phyloP scores from a whole-genome alignment of 2,888 invertebrate genomes.

The Mythimna vitellina region DNA sequence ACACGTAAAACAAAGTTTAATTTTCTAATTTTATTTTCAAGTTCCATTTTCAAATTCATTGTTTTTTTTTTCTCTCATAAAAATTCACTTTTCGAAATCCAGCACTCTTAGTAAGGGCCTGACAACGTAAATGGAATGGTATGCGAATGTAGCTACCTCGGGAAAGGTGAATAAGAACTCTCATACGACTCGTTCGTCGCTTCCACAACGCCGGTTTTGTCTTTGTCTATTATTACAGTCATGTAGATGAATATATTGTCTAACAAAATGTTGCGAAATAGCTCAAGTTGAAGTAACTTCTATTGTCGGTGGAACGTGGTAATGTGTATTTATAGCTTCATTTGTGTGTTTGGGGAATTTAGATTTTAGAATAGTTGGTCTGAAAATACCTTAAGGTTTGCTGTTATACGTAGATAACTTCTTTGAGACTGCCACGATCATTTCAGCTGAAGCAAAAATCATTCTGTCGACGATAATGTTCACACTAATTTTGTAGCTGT shows the following conservation, averaged over 20 bases:
- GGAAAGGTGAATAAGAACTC: slow-evolving; percentile 44
- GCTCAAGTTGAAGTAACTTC: slow-evolving; percentile 11
- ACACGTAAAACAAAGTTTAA: too few relatives aligned
- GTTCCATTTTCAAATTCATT: too few relatives aligned
- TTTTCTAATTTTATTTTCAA: too few relatives aligned
- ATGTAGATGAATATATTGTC: slow-evolving; percentile 38
- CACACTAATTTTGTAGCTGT: too few relatives aligned
- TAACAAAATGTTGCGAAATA: slow-evolving; percentile 19
- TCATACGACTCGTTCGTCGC: slow-evolving; percentile 33
- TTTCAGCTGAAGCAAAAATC: background rate
- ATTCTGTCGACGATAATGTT: background rate
- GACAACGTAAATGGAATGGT: slow-evolving; percentile 34
- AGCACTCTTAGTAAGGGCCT: slow-evolving; percentile 38
- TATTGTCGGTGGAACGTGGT: slow-evolving; percentile 8
- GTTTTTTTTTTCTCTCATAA: background rate
- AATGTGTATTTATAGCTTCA: slow-evolving; percentile 28
- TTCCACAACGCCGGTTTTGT: slow-evolving; percentile 35
- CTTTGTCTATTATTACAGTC: slow-evolving; percentile 43
- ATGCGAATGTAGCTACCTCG: slow-evolving; percentile 39
- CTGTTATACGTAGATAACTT: background rate
- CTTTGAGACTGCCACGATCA: background rate
- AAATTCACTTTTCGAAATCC: background rate
- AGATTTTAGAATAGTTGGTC: background rate
- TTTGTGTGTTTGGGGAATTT: slow-evolving; percentile 4
- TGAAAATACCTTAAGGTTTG: background rate